Evolutionary conservation across 1,140 invertebrate genomes (phyloP).

Genomic region (Polypedilum pembai): DNA sequence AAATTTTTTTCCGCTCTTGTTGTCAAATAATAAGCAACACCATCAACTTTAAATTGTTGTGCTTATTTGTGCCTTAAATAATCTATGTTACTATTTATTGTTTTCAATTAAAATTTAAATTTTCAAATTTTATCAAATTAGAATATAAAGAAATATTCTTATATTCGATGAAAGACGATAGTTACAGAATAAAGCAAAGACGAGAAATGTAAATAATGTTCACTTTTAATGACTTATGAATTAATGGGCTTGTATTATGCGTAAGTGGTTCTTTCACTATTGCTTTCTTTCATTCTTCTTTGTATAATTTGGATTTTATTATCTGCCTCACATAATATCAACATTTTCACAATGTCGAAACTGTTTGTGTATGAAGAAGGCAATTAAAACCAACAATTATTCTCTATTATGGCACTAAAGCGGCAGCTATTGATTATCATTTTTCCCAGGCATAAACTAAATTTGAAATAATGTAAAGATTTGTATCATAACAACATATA

Average conservation of each 20-base stretch:
- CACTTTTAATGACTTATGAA: conserved; percentile 18
- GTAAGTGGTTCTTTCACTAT: not conserved
- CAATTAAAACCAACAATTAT: not conserved
- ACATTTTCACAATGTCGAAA: not conserved
- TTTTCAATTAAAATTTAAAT: no score
- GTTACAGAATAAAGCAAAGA: no score
- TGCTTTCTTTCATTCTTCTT: not conserved
- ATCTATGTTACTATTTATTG: no score
- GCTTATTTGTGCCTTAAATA: no score
- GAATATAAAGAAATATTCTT: no score
- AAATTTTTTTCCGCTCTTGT: no score
- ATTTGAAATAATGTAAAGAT: no score
- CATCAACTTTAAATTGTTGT: not conserved
- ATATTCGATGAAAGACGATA: no score
- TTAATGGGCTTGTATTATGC: conserved; percentile 2
- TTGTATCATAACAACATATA: no score
- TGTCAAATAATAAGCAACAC: no score
- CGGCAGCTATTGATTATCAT: not conserved
- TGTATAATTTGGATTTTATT: not conserved
- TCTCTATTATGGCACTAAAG: not conserved
- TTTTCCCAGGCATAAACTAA: no score
- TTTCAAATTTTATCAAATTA: no score
- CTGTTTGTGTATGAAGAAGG: not conserved
- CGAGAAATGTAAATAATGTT: not conserved
- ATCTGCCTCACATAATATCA: not conserved